Base-by-base conservation (phyloP, 2,797 vertebrate genomes). In the Melanotaenia maccullochi region DNA sequence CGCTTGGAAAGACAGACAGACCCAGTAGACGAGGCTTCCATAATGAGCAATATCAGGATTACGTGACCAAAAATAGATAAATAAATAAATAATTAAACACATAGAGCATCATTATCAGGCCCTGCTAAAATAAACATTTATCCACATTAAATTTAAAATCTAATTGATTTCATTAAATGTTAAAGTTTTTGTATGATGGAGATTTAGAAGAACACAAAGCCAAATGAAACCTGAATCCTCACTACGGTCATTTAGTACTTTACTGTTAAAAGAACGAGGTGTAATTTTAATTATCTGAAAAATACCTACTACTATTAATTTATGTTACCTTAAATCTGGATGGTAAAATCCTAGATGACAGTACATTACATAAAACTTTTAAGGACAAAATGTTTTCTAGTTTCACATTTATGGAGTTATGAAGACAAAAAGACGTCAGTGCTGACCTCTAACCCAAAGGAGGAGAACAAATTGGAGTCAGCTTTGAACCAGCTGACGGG, bases 381-480 rank as follows among this genome's bases (percentile, higher is more conserved):
- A 14, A 20, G 49, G 35, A 64, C 67, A 65, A 22, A 65, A 70
- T 68, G 77, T 78, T 78, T 60, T 64, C 51, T 69, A 56, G 36
- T 9, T 68, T 58, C 35, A 55, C 9, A 51, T 16, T n/a, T 52
- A 5, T 4, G 25, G 56, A 61, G 40, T 38, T 33, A 62, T 72
- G 56, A 49, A 56, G 44, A 75, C 62, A 83, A 66, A 79, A 68
- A 67, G 75, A 63, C 36, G 68, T 71, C 81, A 80, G 73, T 86
- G 67, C 71, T 6, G 40, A 42, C 40, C 3, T 4, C 40, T 42
- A 16, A 42, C 14, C 58, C 65, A 81, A 79, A 74, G 24, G 30
- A 71, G 63, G 74, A 66, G 75, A 73, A 47, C 86, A 91, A 91
- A 91, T 87, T 87, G 88, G 85, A 90, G 88, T 92, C 85, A 90